Conservation (phyloP, 1,140 invertebrate genomes). For the Adelges cooleyi region DNA sequence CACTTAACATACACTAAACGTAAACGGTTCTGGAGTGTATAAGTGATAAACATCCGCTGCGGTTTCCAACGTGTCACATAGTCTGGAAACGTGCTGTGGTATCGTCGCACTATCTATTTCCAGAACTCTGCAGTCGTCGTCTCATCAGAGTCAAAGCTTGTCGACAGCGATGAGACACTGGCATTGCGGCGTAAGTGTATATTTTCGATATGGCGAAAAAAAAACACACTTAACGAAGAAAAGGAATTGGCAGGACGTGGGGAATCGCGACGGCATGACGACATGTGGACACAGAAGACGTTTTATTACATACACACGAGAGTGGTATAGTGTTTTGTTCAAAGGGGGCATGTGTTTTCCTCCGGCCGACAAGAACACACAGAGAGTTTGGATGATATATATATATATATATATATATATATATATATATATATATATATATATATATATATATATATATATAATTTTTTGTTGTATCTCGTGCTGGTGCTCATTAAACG, state of each 20-base stretch:
- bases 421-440: no score
- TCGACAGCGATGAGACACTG: not conserved
- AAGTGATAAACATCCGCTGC: not conserved
- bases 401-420: not conserved
- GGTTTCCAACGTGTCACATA: not conserved
- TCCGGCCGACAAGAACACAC: not conserved
- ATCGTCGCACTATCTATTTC: not conserved
- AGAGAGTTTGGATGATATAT: not conserved
- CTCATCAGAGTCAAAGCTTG: no score
- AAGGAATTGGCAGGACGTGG: constrained; percentile 9
- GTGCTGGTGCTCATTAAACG: not conserved
- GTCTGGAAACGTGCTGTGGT: not conserved
- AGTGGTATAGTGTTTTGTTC: not conserved
- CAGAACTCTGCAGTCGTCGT: not conserved
- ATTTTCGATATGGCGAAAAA: not conserved
- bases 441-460: no score
- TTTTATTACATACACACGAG: not conserved
- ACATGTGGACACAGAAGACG: constrained; percentile 9
- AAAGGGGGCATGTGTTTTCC: constrained; percentile 12
- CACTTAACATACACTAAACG: no score
- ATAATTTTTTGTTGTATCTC: no score
- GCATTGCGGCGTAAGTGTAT: not conserved
- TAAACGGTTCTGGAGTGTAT: not conserved
- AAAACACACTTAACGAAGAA: no score
- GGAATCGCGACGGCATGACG: constrained; percentile 2